Conservation (phyloP, 1,140 invertebrate species). For the Mya arenaria region DNA sequence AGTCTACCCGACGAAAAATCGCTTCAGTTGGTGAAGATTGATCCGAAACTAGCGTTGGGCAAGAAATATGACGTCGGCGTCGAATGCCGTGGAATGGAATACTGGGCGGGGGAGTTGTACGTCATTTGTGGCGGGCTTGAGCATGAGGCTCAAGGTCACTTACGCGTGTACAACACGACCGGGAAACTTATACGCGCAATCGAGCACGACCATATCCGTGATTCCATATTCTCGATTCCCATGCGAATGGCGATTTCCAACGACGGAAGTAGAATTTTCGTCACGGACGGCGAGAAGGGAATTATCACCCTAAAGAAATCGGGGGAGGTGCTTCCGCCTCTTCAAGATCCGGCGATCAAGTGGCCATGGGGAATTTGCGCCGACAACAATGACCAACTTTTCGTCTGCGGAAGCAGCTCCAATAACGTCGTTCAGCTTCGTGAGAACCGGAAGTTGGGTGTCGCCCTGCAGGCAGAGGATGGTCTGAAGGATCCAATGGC, state of each 20-base stretch:
- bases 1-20: slow-evolving; percentile 39
- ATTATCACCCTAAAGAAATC: slow-evolving; percentile 32
- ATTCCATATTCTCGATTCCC: slow-evolving; percentile 30
- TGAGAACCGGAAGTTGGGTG: slow-evolving; percentile 25
- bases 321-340: slow-evolving; percentile 15
- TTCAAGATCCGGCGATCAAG: slow-evolving; percentile 28
- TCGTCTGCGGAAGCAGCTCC: slow-evolving; percentile 41
- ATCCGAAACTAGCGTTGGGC: slow-evolving; percentile 30
- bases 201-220: slow-evolving; percentile 33
- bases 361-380: slow-evolving; percentile 45
- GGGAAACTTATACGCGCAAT: slow-evolving; percentile 39
- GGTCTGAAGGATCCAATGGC: slow-evolving; percentile 35
- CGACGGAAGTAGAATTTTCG: slow-evolving; percentile 35
- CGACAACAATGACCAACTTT: slow-evolving; percentile 38
- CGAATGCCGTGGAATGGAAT: slow-evolving; percentile 41
- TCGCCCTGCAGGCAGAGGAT: slow-evolving; percentile 7
- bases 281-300: slow-evolving; percentile 40
- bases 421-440: slow-evolving; percentile 36
- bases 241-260: slow-evolving; percentile 44
- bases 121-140: slow-evolving; percentile 38
- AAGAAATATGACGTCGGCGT: slow-evolving; percentile 40
- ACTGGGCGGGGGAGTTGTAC: slow-evolving; percentile 43
- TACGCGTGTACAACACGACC: slow-evolving; percentile 11
- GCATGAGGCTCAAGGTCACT: slow-evolving; percentile 35
- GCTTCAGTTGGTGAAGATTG: slow-evolving; percentile 22